phyloP scores from a whole-genome alignment of 2,888 invertebrate species.

The Syritta pipiens region DNA sequence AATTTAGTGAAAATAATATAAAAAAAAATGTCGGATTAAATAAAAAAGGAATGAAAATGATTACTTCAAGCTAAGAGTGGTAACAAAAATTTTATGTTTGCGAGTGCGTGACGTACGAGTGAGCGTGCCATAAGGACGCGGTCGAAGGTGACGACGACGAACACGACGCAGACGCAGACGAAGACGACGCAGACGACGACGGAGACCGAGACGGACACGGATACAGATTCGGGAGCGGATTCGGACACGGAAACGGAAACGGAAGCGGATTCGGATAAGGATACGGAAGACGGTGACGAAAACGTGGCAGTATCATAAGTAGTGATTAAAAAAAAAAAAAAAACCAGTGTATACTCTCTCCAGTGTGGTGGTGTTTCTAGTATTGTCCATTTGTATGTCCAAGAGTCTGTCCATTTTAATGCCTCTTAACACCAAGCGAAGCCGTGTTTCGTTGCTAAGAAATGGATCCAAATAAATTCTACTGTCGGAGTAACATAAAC shows the following conservation, averaged over 20 bases:
- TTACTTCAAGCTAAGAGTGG: constrained; percentile 49
- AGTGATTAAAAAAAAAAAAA: not conserved
- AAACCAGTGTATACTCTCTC: not conserved
- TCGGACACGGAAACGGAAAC: constrained; percentile 4
- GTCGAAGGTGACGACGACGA: constrained; percentile 25
- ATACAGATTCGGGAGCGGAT: not conserved
- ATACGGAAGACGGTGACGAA: too few relatives aligned
- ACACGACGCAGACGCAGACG: not conserved
- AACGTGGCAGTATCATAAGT: too few relatives aligned
- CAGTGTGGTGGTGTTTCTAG: constrained; percentile 14
- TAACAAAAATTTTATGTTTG: constrained; percentile 51
- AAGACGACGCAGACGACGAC: constrained; percentile 1
- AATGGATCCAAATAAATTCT: constrained; percentile 77
- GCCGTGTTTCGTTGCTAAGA: constrained; percentile 61
- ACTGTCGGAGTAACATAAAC: constrained; percentile 72
- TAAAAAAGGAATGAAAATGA: constrained; percentile 33
- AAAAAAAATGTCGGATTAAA: constrained; percentile 61
- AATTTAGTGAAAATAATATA: not conserved
- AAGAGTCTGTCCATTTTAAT: constrained; percentile 66
- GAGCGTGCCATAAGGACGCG: constrained; percentile 61
- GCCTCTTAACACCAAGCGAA: constrained; percentile 53
- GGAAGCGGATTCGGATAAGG: too few relatives aligned
- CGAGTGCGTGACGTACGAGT: constrained; percentile 63
- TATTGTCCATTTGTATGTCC: constrained; percentile 61
- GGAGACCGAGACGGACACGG: not conserved